Conservation (phyloP, 2,888 invertebrate species). For the Cheilosia impressa region DNA sequence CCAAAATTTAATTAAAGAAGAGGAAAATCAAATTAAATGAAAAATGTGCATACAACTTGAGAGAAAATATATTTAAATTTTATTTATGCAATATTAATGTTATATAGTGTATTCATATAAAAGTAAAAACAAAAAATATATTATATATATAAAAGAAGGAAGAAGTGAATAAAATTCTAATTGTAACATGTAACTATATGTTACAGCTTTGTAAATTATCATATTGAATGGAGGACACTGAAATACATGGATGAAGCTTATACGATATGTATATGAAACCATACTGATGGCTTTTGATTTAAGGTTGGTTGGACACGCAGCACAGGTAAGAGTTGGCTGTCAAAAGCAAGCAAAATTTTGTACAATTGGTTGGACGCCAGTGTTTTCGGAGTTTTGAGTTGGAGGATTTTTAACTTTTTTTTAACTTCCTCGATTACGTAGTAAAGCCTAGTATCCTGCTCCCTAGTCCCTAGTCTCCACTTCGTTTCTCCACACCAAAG, state of each 20-base stretch:
- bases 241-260: slow-evolving; percentile 44
- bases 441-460: too few relatives aligned
- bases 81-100: slow-evolving; percentile 74
- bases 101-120: slow-evolving; percentile 58
- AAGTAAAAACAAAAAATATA: slow-evolving; percentile 11
- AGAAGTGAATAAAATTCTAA: slow-evolving; percentile 18
- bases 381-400: too few relatives aligned
- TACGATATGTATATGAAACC: slow-evolving; percentile 50
- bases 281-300: slow-evolving; percentile 15
- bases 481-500: too few relatives aligned
- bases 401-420: too few relatives aligned
- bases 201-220: slow-evolving; percentile 70
- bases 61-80: slow-evolving; percentile 50
- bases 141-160: slow-evolving; percentile 4
- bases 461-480: too few relatives aligned
- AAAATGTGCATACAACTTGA: slow-evolving; percentile 52
- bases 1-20: slow-evolving; percentile 62
- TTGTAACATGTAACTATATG: slow-evolving; percentile 36
- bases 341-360: too few relatives aligned
- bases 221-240: slow-evolving; percentile 43
- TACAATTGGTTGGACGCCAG: too few relatives aligned
- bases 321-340: too few relatives aligned
- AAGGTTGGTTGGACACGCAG: background rate
- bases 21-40: slow-evolving; percentile 62
- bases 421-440: too few relatives aligned